phyloP scores from a whole-genome alignment of 1,140 invertebrate species.

The Meteorus sp. region DNA sequence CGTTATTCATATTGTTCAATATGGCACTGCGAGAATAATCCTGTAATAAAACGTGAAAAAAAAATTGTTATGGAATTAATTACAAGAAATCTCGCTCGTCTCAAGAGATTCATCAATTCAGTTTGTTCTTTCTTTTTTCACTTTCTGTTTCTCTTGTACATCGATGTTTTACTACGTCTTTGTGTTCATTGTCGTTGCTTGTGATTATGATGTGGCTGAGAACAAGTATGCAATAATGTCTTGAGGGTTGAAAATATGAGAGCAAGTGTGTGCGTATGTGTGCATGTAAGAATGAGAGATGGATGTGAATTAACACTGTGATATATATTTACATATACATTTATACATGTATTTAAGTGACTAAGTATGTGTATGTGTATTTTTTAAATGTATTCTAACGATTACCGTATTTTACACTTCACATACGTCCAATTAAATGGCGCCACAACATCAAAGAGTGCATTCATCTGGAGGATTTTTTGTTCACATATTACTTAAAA shows the following conservation, averaged over 20 bases:
- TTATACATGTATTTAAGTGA: no score
- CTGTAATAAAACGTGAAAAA: no score
- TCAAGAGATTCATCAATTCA: background rate
- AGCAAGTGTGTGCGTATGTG: slow-evolving; percentile 22
- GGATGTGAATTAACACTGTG: background rate
- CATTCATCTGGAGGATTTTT: slow-evolving; percentile 33
- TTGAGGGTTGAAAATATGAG: slow-evolving; percentile 6
- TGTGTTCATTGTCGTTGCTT: slow-evolving; percentile 18
- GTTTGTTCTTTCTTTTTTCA: background rate
- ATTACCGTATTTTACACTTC: slow-evolving; percentile 42
- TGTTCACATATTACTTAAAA: background rate
- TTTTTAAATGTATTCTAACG: slow-evolving; percentile 21
- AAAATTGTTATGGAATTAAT: no score
- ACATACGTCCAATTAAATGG: slow-evolving; percentile 52
- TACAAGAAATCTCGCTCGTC: no score
- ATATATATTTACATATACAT: no score
- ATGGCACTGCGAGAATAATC: no score
- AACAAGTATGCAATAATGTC: background rate
- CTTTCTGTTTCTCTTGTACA: slow-evolving; percentile 10
- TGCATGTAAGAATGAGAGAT: slow-evolving; percentile 19
- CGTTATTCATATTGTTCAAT: no score
- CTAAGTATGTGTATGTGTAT: no score
- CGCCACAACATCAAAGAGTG: slow-evolving; percentile 56
- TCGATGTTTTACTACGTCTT: slow-evolving; percentile 7
- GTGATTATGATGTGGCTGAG: slow-evolving; percentile 7